Base-by-base conservation (phyloP, 2,888 invertebrate genomes). In the Microdon myrmicae region DNA sequence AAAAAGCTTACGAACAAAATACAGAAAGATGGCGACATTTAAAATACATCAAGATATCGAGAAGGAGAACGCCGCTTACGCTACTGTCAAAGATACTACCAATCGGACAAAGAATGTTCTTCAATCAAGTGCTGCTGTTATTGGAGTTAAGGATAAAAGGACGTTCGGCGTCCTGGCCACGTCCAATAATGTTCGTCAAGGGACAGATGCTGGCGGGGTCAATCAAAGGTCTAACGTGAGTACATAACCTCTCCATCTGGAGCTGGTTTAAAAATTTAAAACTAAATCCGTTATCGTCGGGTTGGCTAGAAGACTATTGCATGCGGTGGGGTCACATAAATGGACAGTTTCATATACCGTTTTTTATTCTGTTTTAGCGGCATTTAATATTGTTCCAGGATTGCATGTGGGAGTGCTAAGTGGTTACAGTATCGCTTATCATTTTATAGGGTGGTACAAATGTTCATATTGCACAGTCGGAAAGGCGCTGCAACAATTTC, bases 1-100 rank as follows among this genome's bases (percentile, higher is more conserved):
- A 22, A 22, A 8, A 22, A 22, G 22, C 5, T 6, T 6, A 22
- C 5, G 8, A 35, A 44, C 10, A 25, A 17, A 32, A 13, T 14
- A 31, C 68, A 67, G 29, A 68, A 71, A 68, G 80, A 90, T 90
- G 90, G 89, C 89, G 79, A 83, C 85, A 71, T 87, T 90, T 79
- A 84, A 86, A 80, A 87, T 90, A 74, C 87, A 87, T 79, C 87
- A 88, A 79, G 90, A 90, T 80, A 87, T 88, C 78, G 90, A 90
- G 81, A 91, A 91, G 80, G 81, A 82, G 59, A 82, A 85, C 70
- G 51, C 73, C 72, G 39, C 71, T 54, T 29, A 59, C 60, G 31
- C 61, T 55, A 48, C 68, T n/a, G 31, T 47, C 12, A 45, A 51
- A 10, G 64, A 58, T 26, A 32, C 35, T 35, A 31, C 49, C 37